Evolutionary conservation across 2,888 invertebrate genomes (phyloP).

Genomic region (Tetragonisca angustula): DNA sequence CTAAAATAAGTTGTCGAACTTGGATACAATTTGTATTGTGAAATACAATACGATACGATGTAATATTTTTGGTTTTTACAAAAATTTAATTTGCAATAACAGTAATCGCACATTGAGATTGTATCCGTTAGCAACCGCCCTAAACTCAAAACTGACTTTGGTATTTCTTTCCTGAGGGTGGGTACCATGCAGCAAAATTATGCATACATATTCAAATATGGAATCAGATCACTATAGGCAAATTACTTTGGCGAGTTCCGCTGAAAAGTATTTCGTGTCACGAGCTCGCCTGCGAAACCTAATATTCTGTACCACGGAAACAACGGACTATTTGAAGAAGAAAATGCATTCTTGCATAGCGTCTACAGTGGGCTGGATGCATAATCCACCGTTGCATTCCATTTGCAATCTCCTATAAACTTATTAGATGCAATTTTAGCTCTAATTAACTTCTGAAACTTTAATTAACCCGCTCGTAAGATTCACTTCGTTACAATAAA

Average conservation of each 20-base stretch:
- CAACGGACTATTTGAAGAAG: not conserved
- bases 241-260: not conserved
- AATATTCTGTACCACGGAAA: constrained; percentile 12
- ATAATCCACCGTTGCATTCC: not conserved
- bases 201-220: not conserved
- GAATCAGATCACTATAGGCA: not conserved
- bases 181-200: not conserved
- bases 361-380: not conserved
- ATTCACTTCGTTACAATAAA: not conserved
- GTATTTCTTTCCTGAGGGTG: not conserved
- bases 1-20: not conserved
- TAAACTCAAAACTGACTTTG: not conserved
- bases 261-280: constrained; percentile 6
- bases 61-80: not conserved
- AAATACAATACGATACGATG: no score
- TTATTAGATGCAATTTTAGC: not conserved
- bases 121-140: not conserved
- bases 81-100: not conserved
- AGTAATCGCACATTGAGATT: not conserved
- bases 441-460: not conserved
- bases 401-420: not conserved
- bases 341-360: not conserved
- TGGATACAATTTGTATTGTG: not conserved
- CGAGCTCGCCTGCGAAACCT: not conserved
- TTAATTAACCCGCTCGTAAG: not conserved